Percentiles rank a stretch among this genome's conserved stretches.
Evolutionary conservation across 2,888 invertebrate species (phyloP).

Genomic region (Watsonalla cultraria): DNA sequence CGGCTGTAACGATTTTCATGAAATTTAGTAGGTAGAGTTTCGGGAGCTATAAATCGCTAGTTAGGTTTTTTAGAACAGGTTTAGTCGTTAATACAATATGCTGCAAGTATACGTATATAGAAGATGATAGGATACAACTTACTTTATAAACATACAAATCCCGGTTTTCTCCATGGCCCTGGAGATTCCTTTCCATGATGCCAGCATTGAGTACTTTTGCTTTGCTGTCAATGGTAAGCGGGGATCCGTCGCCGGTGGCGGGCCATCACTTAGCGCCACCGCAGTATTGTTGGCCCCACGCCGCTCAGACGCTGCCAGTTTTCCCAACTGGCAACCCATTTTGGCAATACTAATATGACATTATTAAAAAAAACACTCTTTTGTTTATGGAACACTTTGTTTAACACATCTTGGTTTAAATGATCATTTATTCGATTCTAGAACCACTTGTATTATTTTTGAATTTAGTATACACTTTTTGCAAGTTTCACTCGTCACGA

Average conservation of each 20-base stretch:
- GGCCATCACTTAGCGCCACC: conserved; percentile 69
- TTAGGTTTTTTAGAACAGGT: too few species aligned
- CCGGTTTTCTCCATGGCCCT: conserved; percentile 94
- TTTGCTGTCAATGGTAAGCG: conserved; percentile 89
- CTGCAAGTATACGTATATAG: too few species aligned
- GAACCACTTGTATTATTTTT: neutral
- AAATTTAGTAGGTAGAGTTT: too few species aligned
- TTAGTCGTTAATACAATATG: too few species aligned
- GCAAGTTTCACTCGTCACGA: neutral
- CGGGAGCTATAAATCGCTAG: too few species aligned
- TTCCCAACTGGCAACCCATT: conserved; percentile 90
- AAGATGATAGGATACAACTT: conserved; percentile 58
- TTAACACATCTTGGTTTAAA: conserved; percentile 11
- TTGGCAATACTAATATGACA: conserved; percentile 8
- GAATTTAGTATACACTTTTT: neutral
- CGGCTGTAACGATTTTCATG: too few species aligned
- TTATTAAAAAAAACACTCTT: conserved; percentile 4
- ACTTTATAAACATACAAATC: conserved; percentile 95
- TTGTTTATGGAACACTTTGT: conserved; percentile 15
- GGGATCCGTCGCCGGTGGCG: conserved; percentile 86
- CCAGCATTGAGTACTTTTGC: conserved; percentile 92
- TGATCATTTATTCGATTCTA: neutral
- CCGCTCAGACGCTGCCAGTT: conserved; percentile 81
- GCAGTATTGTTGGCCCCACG: conserved; percentile 62
- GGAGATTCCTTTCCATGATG: conserved; percentile 94